Conservation (phyloP, 2,888 invertebrate species). For the Gastracanthus pulcherrimus region DNA sequence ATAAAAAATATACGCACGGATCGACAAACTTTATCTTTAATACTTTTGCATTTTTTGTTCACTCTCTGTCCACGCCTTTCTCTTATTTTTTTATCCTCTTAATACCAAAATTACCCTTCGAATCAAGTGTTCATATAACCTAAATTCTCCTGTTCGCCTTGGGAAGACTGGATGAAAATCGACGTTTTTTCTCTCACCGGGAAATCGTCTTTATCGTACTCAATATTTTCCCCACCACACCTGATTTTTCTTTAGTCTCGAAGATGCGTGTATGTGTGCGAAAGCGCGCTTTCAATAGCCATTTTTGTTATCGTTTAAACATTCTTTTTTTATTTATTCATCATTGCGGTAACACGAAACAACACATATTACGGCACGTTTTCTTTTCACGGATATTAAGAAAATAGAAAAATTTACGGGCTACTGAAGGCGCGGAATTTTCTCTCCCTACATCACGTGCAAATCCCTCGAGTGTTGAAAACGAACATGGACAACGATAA, state of each 20-base stretch:
- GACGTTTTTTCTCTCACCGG: slow-evolving; percentile 47
- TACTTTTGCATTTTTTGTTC: slow-evolving; percentile 56
- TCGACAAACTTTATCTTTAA: slow-evolving; percentile 54
- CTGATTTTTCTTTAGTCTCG: background rate
- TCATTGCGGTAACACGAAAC: slow-evolving; percentile 23
- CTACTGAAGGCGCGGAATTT: slow-evolving; percentile 43
- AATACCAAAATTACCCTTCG: slow-evolving; percentile 56
- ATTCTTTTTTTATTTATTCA: slow-evolving; percentile 21
- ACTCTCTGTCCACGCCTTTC: slow-evolving; percentile 20
- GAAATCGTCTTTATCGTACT: slow-evolving; percentile 47
- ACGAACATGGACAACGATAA: slow-evolving; percentile 37
- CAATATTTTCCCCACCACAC: slow-evolving; percentile 39
- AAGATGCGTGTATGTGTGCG: slow-evolving; percentile 1
- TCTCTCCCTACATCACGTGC: slow-evolving; percentile 35
- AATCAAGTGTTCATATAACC: slow-evolving; percentile 51
- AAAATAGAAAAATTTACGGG: slow-evolving; percentile 53
- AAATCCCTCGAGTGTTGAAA: slow-evolving; percentile 32
- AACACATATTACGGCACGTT: slow-evolving; percentile 38
- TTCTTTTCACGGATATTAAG: no score
- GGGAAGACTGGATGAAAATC: slow-evolving; percentile 66
- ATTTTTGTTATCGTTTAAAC: background rate
- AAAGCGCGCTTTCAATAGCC: slow-evolving; percentile 29
- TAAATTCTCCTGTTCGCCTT: slow-evolving; percentile 60
- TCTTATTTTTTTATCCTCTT: no score
- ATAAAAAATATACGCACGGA: slow-evolving; percentile 60